These are phyloP conservation scores for Oreonectes daqikongensis DNA, from an alignment of 2,797 vertebrate genomes.

Conservation along the genomic window DNA sequence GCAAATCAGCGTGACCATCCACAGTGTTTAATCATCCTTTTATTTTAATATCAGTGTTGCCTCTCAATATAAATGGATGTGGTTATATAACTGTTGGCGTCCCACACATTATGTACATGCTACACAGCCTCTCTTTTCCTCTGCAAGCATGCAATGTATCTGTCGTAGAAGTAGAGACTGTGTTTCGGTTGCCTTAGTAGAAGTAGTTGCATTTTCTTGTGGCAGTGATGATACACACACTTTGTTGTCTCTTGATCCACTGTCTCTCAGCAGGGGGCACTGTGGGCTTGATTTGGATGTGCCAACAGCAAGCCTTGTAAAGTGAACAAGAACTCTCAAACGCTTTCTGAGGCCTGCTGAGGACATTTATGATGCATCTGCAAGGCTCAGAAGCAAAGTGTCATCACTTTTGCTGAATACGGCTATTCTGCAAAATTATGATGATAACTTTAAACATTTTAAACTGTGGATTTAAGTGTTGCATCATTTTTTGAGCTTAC, in stretches of 20 bases:
- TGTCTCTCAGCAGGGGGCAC: conserved; percentile 73
- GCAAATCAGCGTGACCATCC: conserved; percentile 67
- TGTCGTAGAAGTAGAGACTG: conserved; percentile 59
- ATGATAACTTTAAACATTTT: conserved; percentile 38
- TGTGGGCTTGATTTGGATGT: conserved; percentile 65
- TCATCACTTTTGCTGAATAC: conserved; percentile 49
- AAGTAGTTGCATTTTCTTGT: conserved; percentile 59
- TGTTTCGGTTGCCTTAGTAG: conserved; percentile 69
- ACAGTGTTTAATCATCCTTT: conserved; percentile 80
- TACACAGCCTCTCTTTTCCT: conserved; percentile 82
- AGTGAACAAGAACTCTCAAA: conserved; percentile 57
- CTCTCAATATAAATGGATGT: conserved; percentile 84
- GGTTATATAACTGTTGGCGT: conserved; percentile 81
- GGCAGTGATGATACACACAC: conserved; percentile 65
- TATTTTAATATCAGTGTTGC: conserved; percentile 83
- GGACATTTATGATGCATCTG: conserved; percentile 74
- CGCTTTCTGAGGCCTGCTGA: conserved; percentile 63
- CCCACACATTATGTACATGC: conserved; percentile 80
- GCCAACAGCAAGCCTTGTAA: conserved; percentile 68
- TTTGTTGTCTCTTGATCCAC: conserved; percentile 73
- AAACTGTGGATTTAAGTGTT: conserved; percentile 27
- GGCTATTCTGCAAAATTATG: conserved; percentile 43
- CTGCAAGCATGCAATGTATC: conserved; percentile 75
- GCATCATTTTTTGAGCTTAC: conserved; percentile 37
- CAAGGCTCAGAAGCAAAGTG: conserved; percentile 29